phyloP scores from a whole-genome alignment of 2,888 invertebrate species.

The Caenorhabditis sp. region DNA sequence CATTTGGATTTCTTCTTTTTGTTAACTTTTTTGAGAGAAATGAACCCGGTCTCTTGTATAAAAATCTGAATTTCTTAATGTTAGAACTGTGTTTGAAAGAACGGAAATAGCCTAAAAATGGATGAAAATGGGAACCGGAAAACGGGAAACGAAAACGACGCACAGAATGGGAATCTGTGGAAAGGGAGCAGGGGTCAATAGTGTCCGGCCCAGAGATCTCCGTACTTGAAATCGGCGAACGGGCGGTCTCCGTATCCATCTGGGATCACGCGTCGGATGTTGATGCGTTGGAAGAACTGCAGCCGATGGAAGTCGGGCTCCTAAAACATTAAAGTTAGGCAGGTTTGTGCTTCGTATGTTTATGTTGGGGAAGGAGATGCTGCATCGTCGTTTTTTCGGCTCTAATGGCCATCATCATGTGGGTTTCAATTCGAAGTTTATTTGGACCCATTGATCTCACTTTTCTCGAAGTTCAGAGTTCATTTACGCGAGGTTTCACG shows the following conservation, averaged over 20 bases:
- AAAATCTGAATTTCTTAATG: too few species aligned
- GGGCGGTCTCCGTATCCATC: constrained; percentile 74
- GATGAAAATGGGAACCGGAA: background rate
- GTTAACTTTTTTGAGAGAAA: constrained; percentile 7
- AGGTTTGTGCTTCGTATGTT: too few species aligned
- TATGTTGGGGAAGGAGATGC: too few species aligned
- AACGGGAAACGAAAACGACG: background rate
- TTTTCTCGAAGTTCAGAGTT: too few species aligned
- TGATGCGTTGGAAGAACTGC: constrained; percentile 79
- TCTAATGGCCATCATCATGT: too few species aligned
- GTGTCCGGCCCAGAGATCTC: constrained; percentile 76
- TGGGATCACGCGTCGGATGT: constrained; percentile 73
- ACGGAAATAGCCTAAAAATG: constrained; percentile 16
- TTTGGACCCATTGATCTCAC: too few species aligned
- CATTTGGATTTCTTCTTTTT: background rate
- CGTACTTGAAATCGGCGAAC: constrained; percentile 76
- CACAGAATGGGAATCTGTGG: background rate
- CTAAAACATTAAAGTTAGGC: constrained; percentile 63
- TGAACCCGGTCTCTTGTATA: constrained; percentile 29
- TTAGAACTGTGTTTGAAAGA: background rate
- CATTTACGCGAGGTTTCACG: too few species aligned
- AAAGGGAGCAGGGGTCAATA: constrained; percentile 24
- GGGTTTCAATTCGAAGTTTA: too few species aligned
- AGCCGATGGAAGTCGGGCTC: constrained; percentile 82
- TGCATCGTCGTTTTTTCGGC: too few species aligned